These are phyloP conservation scores for Temnothorax longispinosus DNA, from an alignment of 1,140 invertebrate genomes.

Conservation along the genomic window DNA sequence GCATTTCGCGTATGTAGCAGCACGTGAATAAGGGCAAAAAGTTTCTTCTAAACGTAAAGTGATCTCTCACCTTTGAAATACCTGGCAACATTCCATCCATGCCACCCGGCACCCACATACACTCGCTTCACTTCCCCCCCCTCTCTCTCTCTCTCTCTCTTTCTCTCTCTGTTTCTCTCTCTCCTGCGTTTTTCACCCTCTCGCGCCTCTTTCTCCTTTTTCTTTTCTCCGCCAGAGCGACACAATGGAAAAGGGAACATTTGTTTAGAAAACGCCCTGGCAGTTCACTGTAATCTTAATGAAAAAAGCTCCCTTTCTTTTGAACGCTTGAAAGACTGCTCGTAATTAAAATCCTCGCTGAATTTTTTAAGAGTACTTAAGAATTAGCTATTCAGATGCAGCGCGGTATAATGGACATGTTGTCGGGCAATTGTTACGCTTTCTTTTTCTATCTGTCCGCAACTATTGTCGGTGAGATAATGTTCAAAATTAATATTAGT, in stretches of 20 bases:
- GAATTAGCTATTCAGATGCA: slow-evolving; percentile 44
- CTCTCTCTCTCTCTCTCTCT: not conserved
- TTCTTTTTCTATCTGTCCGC: not conserved
- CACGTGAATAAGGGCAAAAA: slow-evolving; percentile 64
- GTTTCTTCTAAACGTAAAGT: slow-evolving; percentile 67
- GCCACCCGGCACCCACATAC: slow-evolving; percentile 20
- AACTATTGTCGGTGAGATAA: not conserved
- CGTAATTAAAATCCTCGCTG: slow-evolving; percentile 67
- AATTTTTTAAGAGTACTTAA: slow-evolving; percentile 53
- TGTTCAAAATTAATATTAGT: not conserved
- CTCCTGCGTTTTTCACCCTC: not conserved
- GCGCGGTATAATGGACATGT: slow-evolving; percentile 10
- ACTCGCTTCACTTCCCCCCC: not conserved
- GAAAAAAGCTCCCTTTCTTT: slow-evolving; percentile 49
- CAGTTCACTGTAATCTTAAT: slow-evolving; percentile 69
- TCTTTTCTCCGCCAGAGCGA: slow-evolving; percentile 11
- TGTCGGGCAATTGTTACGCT: slow-evolving; percentile 21
- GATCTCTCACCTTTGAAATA: slow-evolving; percentile 73
- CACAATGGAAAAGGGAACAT: slow-evolving; percentile 64
- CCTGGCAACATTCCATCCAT: slow-evolving; percentile 52
- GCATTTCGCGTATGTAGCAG: slow-evolving; percentile 60
- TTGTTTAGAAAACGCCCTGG: slow-evolving; percentile 63
- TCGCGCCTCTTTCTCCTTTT: not conserved
- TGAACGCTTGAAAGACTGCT: slow-evolving; percentile 37
- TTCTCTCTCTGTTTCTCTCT: not conserved